phyloP scores from a whole-genome alignment of 2,797 vertebrate genomes.

The Melanotaenia parkinsoni region DNA sequence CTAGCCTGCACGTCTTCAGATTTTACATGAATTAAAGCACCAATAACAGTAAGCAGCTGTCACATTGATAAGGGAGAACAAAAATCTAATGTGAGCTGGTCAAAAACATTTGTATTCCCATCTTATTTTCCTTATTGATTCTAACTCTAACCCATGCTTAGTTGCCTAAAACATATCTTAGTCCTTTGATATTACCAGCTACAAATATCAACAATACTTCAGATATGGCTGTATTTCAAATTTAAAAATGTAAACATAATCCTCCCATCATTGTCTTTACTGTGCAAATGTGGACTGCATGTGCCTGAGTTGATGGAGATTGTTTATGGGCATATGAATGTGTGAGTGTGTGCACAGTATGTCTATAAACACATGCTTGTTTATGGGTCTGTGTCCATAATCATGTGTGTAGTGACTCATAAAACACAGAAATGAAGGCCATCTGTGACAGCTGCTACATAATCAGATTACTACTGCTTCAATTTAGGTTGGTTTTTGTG shows the following conservation, averaged over 20 bases:
- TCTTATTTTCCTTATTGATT: background rate
- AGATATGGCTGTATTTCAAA: background rate
- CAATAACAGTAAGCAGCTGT: background rate
- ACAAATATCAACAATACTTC: background rate
- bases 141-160: background rate
- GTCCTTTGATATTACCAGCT: background rate
- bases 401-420: slow-evolving; percentile 61
- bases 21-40: background rate
- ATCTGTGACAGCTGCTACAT: slow-evolving; percentile 79
- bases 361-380: slow-evolving; percentile 42
- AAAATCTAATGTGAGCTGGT: no score
- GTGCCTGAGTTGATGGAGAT: background rate
- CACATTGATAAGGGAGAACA: background rate
- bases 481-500: slow-evolving; percentile 58
- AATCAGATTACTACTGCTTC: slow-evolving; percentile 82
- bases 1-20: background rate
- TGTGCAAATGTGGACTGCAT: background rate
- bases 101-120: background rate
- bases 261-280: background rate
- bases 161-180: background rate
- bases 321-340: background rate
- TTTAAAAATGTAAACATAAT: background rate
- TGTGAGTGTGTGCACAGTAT: slow-evolving; percentile 10
- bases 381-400: slow-evolving; percentile 23
- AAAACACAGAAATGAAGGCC: slow-evolving; percentile 68